phyloP scores from a whole-genome alignment of 2,113 vertebrate species.

The Zosterops pallidus region DNA sequence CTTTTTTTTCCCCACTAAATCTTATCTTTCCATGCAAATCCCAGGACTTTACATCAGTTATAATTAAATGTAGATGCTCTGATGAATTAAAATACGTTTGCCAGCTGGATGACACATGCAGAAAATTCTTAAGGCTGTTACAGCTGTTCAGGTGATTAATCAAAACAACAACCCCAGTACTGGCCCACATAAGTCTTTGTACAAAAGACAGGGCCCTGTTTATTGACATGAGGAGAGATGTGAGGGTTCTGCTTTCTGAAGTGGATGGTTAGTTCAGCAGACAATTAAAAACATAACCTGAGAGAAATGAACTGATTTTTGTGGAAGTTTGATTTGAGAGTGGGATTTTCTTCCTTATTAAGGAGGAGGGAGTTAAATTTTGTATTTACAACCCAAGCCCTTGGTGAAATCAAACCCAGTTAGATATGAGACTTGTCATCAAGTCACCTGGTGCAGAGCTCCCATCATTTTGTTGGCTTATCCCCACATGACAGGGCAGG shows the following conservation, averaged over 20 bases:
- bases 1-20: not conserved
- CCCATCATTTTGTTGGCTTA: not conserved
- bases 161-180: not conserved
- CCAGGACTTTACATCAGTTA: not conserved
- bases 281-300: not conserved
- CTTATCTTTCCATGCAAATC: not conserved
- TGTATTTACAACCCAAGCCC: not conserved
- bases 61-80: not conserved
- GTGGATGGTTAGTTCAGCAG: not conserved
- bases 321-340: not conserved
- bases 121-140: not conserved
- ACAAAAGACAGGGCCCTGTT: not conserved
- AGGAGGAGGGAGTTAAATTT: not conserved
- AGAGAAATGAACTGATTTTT: not conserved
- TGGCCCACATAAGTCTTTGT: not conserved
- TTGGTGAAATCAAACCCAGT: not conserved
- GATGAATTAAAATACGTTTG: not conserved
- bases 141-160: not conserved
- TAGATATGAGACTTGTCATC: not conserved
- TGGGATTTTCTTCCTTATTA: not conserved
- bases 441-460: not conserved
- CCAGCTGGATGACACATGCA: not conserved
- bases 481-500: not conserved
- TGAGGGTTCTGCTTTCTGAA: not conserved
- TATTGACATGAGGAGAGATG: not conserved